Percentiles rank a stretch among this genome's conserved stretches.
Evolutionary conservation across 92 coral and sea anemone genomes (phyloP).

Genomic region (Palythoa heliodiscus): DNA sequence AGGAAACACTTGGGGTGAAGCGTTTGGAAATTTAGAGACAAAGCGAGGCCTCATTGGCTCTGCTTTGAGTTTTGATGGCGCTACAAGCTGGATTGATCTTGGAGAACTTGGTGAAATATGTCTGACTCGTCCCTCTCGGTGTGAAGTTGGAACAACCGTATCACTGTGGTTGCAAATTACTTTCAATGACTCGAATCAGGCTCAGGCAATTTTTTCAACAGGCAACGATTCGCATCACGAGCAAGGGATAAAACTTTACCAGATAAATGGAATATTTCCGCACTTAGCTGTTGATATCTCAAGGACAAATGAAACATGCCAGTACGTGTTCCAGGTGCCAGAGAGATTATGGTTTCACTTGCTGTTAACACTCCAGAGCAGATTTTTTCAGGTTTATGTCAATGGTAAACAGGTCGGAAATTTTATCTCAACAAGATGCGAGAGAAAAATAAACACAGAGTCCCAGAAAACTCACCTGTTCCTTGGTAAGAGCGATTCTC

Average conservation of each 20-base stretch:
- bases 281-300: background rate
- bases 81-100: constrained; percentile 20
- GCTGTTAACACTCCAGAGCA: background rate
- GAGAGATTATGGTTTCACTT: background rate
- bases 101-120: constrained; percentile 27
- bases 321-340: background rate
- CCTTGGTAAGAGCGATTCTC: constrained; percentile 5
- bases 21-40: background rate
- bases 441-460: background rate
- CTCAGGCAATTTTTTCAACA: constrained; percentile 8
- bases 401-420: background rate
- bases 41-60: background rate
- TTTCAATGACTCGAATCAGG: background rate
- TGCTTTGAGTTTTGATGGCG: constrained; percentile 22
- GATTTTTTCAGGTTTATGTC: background rate
- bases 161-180: constrained; percentile 25
- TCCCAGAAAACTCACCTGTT: background rate
- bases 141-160: constrained; percentile 14
- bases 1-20: constrained; percentile 1
- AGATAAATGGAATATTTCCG: background rate
- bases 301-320: background rate
- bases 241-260: constrained; percentile 10
- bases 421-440: background rate
- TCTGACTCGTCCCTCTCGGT: background rate
- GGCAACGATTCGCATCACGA: background rate